Evolutionary conservation across 2,797 vertebrate species (phyloP), one percentile per base, ranked within the genome.

Genomic region (Acanthornis magna): DNA sequence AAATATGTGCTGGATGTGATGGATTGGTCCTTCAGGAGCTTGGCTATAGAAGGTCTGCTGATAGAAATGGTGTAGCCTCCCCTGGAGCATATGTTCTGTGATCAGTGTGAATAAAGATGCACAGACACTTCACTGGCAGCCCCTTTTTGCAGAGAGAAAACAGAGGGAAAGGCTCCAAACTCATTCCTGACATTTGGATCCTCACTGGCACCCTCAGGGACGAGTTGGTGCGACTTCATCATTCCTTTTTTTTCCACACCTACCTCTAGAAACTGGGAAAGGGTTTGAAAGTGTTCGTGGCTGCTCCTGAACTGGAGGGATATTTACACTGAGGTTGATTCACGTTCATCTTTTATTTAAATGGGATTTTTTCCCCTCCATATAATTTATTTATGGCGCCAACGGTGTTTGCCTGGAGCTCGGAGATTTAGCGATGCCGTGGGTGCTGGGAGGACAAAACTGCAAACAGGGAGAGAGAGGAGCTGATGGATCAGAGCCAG

Each of bases 291-390:
- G n/a, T 3, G 6, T 45, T 86, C 4, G 0, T 42, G 19, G 71
- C 47, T 68, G 67, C 43, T 75, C 72, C 55, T 62, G 55, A 76
- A n/a, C 40, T 34, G 23, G 27, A 1, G 9, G 82, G 42, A 60
- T 91, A 48, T 87, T 88, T 91, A 48, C 50, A 51, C 20, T 32
- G 13, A 61, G 30, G 38, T 53, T 60, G 75, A 40, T 88, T 43
- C 3, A 0, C 26, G 34, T 76, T 91, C 78, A 89, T 91, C 61
- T 85, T 92, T 96, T 88, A 83, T 92, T 94, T 77, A 91, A 58
- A 42, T 5, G 40, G 55, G 67, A n/a, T n/a, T 62, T 55, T 62
- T 42, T 8, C 14, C 32, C 45, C 20, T 71, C 54, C 13, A 3
- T 30, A 40, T 93, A 29, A 79, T 78, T 92, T 87, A 86, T 84